These are phyloP conservation scores for Hemiscyllium ocellatum DNA, from an alignment of 2,113 vertebrate species.

Conservation along the genomic window DNA sequence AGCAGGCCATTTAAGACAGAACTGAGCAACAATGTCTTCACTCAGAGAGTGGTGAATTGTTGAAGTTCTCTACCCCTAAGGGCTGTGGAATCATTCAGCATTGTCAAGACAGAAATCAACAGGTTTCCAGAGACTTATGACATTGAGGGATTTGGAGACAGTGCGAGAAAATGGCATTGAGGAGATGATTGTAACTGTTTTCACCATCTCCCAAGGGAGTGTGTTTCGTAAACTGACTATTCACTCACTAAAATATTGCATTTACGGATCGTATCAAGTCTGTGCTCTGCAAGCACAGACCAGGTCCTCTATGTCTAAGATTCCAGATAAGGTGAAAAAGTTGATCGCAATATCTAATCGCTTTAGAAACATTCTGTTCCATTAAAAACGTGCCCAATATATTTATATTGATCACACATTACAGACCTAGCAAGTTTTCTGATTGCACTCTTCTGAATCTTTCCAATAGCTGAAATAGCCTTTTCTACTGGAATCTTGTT, in stretches of 20 bases:
- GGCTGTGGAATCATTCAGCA: too few species aligned
- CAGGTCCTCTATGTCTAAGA: not conserved
- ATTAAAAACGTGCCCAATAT: not conserved
- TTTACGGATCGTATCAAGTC: not conserved
- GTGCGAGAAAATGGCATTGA: too few species aligned
- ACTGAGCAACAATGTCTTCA: too few species aligned
- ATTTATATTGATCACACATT: too few species aligned
- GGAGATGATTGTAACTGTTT: not conserved
- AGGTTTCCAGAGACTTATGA: too few species aligned
- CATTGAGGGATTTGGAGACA: too few species aligned
- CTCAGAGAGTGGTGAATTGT: too few species aligned
- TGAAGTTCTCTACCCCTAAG: too few species aligned
- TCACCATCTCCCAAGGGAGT: not conserved
- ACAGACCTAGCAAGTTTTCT: not conserved
- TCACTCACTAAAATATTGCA: not conserved
- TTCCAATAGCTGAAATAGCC: not conserved
- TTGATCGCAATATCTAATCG: too few species aligned
- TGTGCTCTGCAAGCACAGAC: not conserved
- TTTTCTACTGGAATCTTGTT: not conserved
- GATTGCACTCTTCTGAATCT: not conserved
- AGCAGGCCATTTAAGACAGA: too few species aligned
- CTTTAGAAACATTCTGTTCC: not conserved
- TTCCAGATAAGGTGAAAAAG: not conserved
- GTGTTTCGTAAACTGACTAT: not conserved
- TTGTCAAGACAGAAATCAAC: too few species aligned